Conservation (phyloP, 2,113 vertebrate species). For the Python bivittatus region DNA sequence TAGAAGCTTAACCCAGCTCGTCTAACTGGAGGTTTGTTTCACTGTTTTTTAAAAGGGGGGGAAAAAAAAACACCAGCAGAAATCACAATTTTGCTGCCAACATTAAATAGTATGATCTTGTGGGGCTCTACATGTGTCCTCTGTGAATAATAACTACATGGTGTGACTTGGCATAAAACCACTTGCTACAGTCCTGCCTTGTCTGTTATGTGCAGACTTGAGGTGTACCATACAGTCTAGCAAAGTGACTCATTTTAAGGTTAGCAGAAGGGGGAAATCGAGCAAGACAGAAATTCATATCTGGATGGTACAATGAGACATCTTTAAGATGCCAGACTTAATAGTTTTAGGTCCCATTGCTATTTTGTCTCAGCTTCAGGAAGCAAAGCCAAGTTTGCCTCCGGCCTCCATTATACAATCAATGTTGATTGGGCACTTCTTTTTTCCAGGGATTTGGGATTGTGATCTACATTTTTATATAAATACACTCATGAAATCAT, state of each 20-base stretch:
- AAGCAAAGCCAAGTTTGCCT: too few species aligned
- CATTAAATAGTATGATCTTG: not conserved
- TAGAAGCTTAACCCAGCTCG: not conserved
- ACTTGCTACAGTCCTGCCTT: not conserved
- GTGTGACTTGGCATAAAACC: not conserved
- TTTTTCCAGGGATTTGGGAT: not conserved
- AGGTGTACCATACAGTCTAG: not conserved
- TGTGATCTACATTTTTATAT: constrained; percentile 1
- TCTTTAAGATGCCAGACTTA: not conserved
- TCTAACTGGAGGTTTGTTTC: not conserved
- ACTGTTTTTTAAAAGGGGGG: not conserved
- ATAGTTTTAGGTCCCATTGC: not conserved
- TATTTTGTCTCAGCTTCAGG: not conserved
- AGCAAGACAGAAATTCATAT: not conserved
- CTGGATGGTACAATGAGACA: not conserved
- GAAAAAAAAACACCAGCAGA: not conserved
- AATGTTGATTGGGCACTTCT: not conserved
- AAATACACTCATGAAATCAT: not conserved
- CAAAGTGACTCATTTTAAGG: not conserved
- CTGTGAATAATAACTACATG: not conserved
- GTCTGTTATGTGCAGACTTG: not conserved
- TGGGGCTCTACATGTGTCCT: not conserved
- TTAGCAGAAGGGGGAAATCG: not conserved
- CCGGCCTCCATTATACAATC: not conserved
- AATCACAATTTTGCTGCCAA: not conserved